These are phyloP conservation scores for Steromphala cineraria DNA, from an alignment of 2,888 invertebrate species.

Conservation along the genomic window DNA sequence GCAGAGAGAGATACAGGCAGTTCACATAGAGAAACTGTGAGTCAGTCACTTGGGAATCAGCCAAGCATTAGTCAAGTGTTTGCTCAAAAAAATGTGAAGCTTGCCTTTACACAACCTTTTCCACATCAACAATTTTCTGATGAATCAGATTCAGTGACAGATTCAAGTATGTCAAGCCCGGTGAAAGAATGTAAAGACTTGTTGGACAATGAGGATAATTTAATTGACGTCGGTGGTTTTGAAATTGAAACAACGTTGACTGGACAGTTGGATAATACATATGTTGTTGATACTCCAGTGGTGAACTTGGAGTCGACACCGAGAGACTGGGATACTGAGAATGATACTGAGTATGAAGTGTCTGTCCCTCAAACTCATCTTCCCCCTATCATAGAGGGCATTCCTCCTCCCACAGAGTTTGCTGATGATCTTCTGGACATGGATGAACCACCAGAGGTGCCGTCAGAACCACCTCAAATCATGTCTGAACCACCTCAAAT, in stretches of 20 bases:
- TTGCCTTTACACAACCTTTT: conserved; percentile 39
- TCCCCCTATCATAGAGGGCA: conserved; percentile 17
- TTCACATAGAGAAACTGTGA: conserved; percentile 33
- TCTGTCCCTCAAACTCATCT: neutral
- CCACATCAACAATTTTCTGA: conserved; percentile 29
- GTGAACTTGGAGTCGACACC: neutral
- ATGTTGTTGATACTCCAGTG: neutral
- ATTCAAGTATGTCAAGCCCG: conserved; percentile 22
- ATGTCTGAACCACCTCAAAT: no score
- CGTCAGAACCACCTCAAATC: no score
- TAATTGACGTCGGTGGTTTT: neutral
- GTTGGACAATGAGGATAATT: neutral
- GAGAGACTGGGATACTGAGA: conserved; percentile 1
- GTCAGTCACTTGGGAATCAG: conserved; percentile 23
- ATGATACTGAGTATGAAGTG: neutral
- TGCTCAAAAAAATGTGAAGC: conserved; percentile 41
- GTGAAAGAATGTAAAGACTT: conserved; percentile 5
- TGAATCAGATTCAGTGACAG: conserved; percentile 35
- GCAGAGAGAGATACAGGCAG: neutral
- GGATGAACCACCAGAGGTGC: neutral
- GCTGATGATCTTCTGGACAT: conserved; percentile 45
- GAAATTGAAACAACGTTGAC: neutral
- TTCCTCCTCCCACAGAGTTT: conserved; percentile 62
- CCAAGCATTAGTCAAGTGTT: conserved; percentile 44
- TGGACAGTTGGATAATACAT: neutral